Conservation (phyloP, 1,140 invertebrate species). For the Drosophila sp. region DNA sequence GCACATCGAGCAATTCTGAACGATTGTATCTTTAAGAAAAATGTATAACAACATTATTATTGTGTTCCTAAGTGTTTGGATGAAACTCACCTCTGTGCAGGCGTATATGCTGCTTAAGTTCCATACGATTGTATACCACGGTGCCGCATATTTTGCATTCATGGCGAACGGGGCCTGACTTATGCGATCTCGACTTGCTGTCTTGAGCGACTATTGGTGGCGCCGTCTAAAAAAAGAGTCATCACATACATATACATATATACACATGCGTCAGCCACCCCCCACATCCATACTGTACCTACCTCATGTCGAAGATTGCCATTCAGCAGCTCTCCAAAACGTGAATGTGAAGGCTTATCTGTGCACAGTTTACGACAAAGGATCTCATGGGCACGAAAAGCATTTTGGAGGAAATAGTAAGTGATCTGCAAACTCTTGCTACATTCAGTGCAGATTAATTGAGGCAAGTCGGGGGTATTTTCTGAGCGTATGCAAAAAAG, state of each 20-base stretch:
- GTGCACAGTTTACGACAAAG: constrained; percentile 60
- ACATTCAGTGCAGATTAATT: constrained; percentile 68
- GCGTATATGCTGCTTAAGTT: constrained; percentile 69
- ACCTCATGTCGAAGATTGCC: constrained; percentile 32
- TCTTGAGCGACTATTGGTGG: neutral
- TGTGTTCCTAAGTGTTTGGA: neutral
- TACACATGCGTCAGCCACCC: neutral
- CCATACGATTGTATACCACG: constrained; percentile 53
- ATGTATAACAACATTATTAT: neutral
- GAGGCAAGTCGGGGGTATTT: constrained; percentile 61
- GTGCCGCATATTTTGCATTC: constrained; percentile 66
- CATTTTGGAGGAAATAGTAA: constrained; percentile 71
- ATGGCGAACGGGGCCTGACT: constrained; percentile 32
- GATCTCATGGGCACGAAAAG: constrained; percentile 67
- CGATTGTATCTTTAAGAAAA: constrained; percentile 45
- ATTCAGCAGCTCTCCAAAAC: constrained; percentile 18
- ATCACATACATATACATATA: neutral
- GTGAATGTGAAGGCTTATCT: constrained; percentile 2
- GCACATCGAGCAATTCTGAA: constrained; percentile 64
- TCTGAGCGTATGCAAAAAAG: constrained; percentile 62
- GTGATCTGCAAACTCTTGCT: constrained; percentile 67
- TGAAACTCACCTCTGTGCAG: constrained; percentile 61
- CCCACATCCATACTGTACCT: constrained; percentile 20
- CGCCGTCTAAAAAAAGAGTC: constrained; percentile 12
- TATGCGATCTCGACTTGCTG: neutral